Evolutionary conservation across 2,888 invertebrate genomes (phyloP).

Genomic region (Eutolmus rufibarbis): DNA sequence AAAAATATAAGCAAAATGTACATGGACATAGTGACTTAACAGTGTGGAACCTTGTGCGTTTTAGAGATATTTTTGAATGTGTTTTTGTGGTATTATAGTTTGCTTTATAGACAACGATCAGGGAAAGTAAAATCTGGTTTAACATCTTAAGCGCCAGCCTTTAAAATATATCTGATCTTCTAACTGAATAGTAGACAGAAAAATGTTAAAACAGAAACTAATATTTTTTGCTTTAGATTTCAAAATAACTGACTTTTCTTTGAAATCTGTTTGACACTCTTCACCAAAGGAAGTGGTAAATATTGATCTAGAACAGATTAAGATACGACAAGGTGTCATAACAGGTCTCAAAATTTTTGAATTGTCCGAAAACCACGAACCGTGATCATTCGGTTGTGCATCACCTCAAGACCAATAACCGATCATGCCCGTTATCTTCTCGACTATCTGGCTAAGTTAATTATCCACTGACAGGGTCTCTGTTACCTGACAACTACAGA

Average conservation of each 20-base stretch:
- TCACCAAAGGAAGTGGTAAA: neutral
- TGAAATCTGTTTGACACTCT: neutral
- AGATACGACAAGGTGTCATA: neutral
- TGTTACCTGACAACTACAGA: slow-evolving; percentile 27
- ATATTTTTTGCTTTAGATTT: neutral
- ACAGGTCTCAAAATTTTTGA: neutral
- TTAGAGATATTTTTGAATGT: too few species aligned
- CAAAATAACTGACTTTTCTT: neutral
- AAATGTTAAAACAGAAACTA: neutral
- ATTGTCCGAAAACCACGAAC: neutral
- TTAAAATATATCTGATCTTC: neutral
- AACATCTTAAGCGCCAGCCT: neutral
- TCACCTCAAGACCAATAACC: neutral
- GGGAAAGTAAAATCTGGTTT: too few species aligned
- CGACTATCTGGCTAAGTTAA: slow-evolving; percentile 4
- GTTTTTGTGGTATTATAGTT: neutral
- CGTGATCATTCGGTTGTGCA: neutral
- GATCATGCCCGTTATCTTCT: neutral
- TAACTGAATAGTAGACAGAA: neutral
- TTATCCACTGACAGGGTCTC: slow-evolving; percentile 9
- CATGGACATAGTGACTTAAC: too few species aligned
- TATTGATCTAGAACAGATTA: neutral
- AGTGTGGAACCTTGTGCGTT: too few species aligned
- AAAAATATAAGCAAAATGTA: too few species aligned
- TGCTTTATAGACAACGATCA: neutral